Percentiles rank a stretch among this genome's conserved stretches.
These are phyloP conservation scores for Dryomyza anilis DNA, from an alignment of 2,888 invertebrate genomes.

Conservation along the genomic window DNA sequence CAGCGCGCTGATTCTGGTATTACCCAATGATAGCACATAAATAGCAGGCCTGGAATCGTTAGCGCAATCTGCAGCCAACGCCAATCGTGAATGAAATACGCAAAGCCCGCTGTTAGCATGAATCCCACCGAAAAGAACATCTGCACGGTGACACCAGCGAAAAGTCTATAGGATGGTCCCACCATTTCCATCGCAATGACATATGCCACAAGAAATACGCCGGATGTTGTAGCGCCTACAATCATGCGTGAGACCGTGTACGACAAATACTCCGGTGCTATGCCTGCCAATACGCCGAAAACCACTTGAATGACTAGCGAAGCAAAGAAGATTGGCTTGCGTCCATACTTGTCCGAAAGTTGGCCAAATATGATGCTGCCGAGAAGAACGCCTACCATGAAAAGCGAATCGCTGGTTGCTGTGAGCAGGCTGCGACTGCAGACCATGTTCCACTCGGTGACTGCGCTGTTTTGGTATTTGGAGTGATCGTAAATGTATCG, in stretches of 20 bases:
- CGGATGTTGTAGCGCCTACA: constrained; percentile 77
- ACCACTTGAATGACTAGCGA: constrained; percentile 71
- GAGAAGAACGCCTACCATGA: constrained; percentile 74
- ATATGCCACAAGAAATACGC: constrained; percentile 78
- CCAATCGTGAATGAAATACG: constrained; percentile 73
- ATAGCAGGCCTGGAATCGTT: constrained; percentile 71
- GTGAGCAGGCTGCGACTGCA: constrained; percentile 69
- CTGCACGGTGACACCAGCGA: constrained; percentile 75
- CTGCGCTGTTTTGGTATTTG: constrained; percentile 68
- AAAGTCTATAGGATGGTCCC: constrained; percentile 70
- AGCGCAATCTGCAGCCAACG: constrained; percentile 72
- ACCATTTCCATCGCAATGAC: constrained; percentile 80
- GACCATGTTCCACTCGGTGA: constrained; percentile 74
- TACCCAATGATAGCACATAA: constrained; percentile 75
- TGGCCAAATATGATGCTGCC: constrained; percentile 76
- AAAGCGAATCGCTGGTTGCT: constrained; percentile 69
- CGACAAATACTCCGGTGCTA: constrained; percentile 72
- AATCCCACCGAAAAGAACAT: constrained; percentile 77
- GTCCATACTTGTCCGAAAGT: constrained; percentile 74
- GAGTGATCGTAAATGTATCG: constrained; percentile 68
- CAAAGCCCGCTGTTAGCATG: constrained; percentile 71
- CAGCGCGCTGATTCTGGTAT: constrained; percentile 78
- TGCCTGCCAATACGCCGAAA: constrained; percentile 70
- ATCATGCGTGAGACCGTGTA: constrained; percentile 72
- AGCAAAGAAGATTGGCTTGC: constrained; percentile 74